phyloP scores from a whole-genome alignment of 1,140 invertebrate genomes.

The Parapsyche elsis region DNA sequence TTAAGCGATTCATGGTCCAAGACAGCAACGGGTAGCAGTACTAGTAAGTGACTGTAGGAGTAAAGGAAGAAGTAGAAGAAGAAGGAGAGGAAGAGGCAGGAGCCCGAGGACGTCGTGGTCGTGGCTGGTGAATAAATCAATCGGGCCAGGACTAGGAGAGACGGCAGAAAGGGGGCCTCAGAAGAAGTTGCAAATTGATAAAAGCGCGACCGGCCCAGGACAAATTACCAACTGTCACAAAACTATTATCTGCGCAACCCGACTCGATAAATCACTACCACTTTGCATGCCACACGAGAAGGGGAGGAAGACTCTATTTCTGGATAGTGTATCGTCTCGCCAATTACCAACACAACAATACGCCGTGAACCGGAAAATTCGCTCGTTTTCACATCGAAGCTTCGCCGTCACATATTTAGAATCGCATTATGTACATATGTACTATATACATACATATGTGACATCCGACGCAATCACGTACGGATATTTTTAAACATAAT shows the following conservation, averaged over 20 bases:
- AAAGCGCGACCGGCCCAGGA: constrained; percentile 29
- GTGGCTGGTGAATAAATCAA: constrained; percentile 14
- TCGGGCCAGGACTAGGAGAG: not conserved
- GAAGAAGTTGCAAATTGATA: constrained; percentile 32
- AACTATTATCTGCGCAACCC: constrained; percentile 37
- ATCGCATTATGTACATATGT: too few species aligned
- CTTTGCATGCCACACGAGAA: constrained; percentile 21
- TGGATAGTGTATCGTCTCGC: constrained; percentile 9
- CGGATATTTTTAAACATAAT: too few species aligned
- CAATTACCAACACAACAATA: not conserved
- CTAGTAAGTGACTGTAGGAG: not conserved
- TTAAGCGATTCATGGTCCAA: too few species aligned
- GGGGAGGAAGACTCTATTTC: constrained; percentile 2
- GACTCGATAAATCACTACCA: constrained; percentile 38
- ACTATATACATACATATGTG: too few species aligned
- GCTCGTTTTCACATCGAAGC: not conserved
- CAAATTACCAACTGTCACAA: constrained; percentile 47
- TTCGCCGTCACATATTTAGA: too few species aligned
- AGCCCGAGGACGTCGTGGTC: not conserved
- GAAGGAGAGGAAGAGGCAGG: not conserved
- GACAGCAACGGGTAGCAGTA: too few species aligned
- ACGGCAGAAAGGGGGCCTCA: not conserved
- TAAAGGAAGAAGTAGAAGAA: not conserved
- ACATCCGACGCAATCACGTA: too few species aligned
- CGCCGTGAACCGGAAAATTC: not conserved